These are phyloP conservation scores for Thripadectes ignobilis DNA, from an alignment of 2,797 vertebrate species.

Conservation along the genomic window DNA sequence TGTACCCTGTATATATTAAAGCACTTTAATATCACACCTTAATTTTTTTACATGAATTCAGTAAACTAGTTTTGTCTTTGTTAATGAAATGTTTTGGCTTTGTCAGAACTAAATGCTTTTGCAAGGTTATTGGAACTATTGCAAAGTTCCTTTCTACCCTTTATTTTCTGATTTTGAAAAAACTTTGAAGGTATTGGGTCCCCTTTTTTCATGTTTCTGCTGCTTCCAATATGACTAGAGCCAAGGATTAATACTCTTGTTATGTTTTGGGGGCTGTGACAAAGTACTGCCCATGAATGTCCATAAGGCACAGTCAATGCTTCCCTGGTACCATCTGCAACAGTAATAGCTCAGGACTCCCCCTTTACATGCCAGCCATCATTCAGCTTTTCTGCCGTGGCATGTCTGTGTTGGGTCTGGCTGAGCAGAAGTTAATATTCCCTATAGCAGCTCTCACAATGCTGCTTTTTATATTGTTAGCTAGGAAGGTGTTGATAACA, in stretches of 20 bases:
- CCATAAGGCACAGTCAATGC: not conserved
- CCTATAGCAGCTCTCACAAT: not conserved
- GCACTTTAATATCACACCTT: not conserved
- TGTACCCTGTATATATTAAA: not conserved
- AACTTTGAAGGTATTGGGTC: not conserved
- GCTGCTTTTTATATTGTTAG: not conserved
- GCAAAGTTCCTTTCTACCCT: not conserved
- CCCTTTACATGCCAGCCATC: not conserved
- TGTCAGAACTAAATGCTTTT: not conserved
- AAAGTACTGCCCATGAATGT: not conserved
- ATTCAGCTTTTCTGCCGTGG: not conserved
- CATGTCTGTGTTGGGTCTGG: not conserved
- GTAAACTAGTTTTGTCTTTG: not conserved
- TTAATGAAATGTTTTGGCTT: not conserved
- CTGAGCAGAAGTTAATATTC: not conserved
- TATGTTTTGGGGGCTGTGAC: not conserved
- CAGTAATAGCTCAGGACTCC: accelerated
- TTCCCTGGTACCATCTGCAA: not conserved
- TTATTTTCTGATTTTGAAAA: not conserved
- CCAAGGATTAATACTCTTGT: not conserved
- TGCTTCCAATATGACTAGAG: not conserved
- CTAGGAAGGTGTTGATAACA: not conserved
- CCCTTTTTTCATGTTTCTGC: not conserved
- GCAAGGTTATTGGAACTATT: not conserved
- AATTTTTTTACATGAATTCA: not conserved